Evolutionary conservation across 2,888 invertebrate genomes (phyloP).

Genomic region (Eucera pruinosa): DNA sequence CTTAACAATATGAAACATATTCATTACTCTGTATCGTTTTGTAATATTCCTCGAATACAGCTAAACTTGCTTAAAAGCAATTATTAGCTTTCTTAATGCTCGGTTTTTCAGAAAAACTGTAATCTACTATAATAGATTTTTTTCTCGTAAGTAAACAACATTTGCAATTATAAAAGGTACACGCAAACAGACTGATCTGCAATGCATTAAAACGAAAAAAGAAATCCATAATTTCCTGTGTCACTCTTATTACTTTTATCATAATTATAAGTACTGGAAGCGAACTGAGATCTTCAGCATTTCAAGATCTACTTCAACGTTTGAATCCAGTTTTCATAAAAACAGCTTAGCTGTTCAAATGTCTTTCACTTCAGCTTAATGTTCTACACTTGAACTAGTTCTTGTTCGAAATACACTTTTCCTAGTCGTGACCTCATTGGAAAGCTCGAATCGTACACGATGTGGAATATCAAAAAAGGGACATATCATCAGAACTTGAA

Average conservation of each 20-base stretch:
- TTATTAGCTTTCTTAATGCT: no score
- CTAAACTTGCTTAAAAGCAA: no score
- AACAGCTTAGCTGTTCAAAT: background rate
- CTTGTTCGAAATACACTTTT: slow-evolving; percentile 9
- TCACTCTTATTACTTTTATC: background rate
- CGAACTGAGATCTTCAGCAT: background rate
- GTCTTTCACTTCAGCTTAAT: slow-evolving; percentile 6
- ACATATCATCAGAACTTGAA: no score
- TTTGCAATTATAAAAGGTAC: background rate
- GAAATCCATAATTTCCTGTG: background rate
- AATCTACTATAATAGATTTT: no score
- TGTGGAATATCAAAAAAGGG: background rate
- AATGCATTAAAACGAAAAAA: background rate
- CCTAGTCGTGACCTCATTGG: background rate
- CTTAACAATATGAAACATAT: no score
- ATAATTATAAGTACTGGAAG: background rate
- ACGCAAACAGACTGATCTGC: background rate
- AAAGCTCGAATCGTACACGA: background rate
- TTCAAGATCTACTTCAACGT: background rate
- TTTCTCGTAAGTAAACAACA: no score
- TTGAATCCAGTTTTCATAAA: slow-evolving; percentile 3
- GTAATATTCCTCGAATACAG: no score
- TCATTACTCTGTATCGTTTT: no score
- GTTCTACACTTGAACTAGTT: slow-evolving; percentile 3
- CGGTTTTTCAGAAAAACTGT: no score